A percentile compares a stretch with the other conserved stretches of the same genome.
These are phyloP conservation scores for Cyclophora albipunctata DNA, from an alignment of 2,888 invertebrate species.

Conservation along the genomic window DNA sequence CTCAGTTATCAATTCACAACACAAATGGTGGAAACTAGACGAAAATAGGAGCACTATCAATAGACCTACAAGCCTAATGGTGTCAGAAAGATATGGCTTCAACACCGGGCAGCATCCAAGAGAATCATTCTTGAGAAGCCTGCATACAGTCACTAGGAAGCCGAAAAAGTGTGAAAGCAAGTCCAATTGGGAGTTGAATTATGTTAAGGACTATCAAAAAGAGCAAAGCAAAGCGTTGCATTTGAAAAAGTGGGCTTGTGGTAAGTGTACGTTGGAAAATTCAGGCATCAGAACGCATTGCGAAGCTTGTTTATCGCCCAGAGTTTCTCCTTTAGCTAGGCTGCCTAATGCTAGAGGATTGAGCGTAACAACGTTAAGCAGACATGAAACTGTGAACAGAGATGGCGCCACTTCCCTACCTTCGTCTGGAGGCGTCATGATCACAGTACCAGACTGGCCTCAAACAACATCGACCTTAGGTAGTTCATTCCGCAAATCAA, in stretches of 20 bases:
- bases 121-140: constrained; percentile 59
- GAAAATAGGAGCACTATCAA: constrained; percentile 61
- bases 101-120: constrained; percentile 45
- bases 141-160: constrained; percentile 64
- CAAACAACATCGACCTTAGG: constrained; percentile 48
- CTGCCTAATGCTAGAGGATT: constrained; percentile 59
- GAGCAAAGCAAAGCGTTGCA: constrained; percentile 60
- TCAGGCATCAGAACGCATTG: constrained; percentile 79
- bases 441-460: constrained; percentile 79
- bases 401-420: constrained; percentile 64
- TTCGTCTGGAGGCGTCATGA: constrained; percentile 75
- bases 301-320: constrained; percentile 84
- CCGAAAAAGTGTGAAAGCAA: constrained; percentile 65
- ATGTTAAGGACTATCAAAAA: constrained; percentile 63
- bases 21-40: constrained; percentile 70
- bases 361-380: constrained; percentile 62
- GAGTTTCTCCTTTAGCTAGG: constrained; percentile 56
- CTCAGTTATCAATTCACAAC: constrained; percentile 74
- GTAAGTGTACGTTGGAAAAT: constrained; percentile 85
- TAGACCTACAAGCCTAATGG: constrained; percentile 76
- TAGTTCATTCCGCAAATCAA: constrained; percentile 50
- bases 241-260: constrained; percentile 80
- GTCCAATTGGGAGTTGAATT: constrained; percentile 68
- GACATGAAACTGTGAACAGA: constrained; percentile 52
- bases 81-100: constrained; percentile 65